Evolutionary conservation across 2,888 invertebrate genomes (phyloP), one percentile per base, ranked within the genome.

Genomic region (Clostera curtula): DNA sequence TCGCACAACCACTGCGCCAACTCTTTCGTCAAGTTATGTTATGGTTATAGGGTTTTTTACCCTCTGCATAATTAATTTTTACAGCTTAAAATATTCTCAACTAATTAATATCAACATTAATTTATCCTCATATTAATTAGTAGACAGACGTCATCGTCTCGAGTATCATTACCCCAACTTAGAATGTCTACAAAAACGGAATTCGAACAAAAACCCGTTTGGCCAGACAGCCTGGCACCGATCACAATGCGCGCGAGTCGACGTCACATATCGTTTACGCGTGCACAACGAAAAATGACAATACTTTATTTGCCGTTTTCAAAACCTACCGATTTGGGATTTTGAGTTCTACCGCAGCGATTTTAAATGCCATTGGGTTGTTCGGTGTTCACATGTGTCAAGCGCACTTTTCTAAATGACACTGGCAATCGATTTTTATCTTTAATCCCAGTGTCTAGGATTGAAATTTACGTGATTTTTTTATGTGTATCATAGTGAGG

Each of bases 151-250:
- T 45, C 54, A 52, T 65, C 70, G 50, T 49, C 58, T 36, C 67
- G 32, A 51, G 49, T 67, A 61, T 68, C 71, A 65, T 68, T 56
- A 54, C 49, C 36, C 28, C 26, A 22, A 34, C 39, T 27, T 36
- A 34, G 56, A 55, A 56, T 50, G 53, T 39, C 50, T 50, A 34
- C 40, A 44, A 60, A 64, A 62, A 69, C 57, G 37, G 29, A 48
- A 50, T 49, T 40, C 38, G 43, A 40, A 58, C 50, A 55, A 57
- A 58, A 58, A 58, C 46, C 18, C 25, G 39, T 36, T 33, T 41
- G 34, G 35, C 51, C 68, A 80, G 79, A 80, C 79, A 70, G 79
- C 69, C 52, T 76, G 79, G 79, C 79, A 67, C 79, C 77, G 57
- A 52, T 72, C 75, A 64, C 49, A 44, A 56, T 56, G 62, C 61